Base-by-base conservation (phyloP, 2,113 vertebrate species). In the Apteryx mantelli region DNA sequence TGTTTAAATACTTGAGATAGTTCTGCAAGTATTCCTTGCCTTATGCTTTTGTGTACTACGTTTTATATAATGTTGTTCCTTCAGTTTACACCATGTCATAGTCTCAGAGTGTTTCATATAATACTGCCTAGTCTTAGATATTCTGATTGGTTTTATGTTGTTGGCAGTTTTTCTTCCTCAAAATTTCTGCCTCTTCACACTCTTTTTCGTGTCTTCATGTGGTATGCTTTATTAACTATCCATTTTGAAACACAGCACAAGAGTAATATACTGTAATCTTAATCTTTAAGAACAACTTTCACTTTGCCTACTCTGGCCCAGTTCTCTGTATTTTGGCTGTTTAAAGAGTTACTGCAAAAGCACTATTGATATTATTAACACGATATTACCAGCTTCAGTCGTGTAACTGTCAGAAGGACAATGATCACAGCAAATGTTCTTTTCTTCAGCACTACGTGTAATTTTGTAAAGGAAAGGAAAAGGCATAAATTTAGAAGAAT, bases 341-440 rank as follows among this genome's bases (percentile, higher is more conserved):
- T 92, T 82, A 38, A 74, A 76, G 34, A 58, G 74, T 55, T 38
- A 53, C 50, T 88, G 61, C 22, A 40, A 78, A 73, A 84, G 13
- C 17, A 9, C 2, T 73, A 8, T 28, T 55, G 24, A 28, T 94
- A 69, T 52, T 69, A 86, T 93, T 92, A 73, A 58, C 75, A 58
- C 0, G 0, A 1, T 56, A 20, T 71, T 76, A 56, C 1, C 1
- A 0, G 24, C 63, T 82, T 76, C 55, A 53, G 46, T 69, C 66
- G 9, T n/a, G 38, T 70, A 74, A 26, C 52, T 74, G 84, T 77
- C 66, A 74, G 20, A 80, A 92, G 78, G 66, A 80, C 53, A 80
- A 40, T 4, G 53, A 69, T 87, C 0, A 3, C 38, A 74, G 53
- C 30, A 85, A 92, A 61, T 10, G 44, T 30, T 18, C 53, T 13